phyloP scores from a whole-genome alignment of 2,113 vertebrate genomes.

The Brienomyrus longianalis region DNA sequence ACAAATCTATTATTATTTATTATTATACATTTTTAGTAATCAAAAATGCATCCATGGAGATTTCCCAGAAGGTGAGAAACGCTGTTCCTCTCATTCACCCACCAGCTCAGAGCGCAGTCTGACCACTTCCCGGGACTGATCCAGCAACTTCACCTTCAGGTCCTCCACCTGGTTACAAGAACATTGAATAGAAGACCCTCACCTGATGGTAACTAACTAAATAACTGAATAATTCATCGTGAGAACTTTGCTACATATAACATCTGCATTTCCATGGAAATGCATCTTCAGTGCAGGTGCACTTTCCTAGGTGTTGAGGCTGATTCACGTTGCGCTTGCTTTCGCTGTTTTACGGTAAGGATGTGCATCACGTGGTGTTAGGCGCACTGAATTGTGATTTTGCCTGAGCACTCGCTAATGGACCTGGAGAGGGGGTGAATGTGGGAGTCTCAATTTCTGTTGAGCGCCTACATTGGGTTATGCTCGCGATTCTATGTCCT shows the following conservation, averaged over 20 bases:
- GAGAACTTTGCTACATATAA: background rate
- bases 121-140: slow-evolving; percentile 78
- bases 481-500: no score
- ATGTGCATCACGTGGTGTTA: no score
- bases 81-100: slow-evolving; percentile 34
- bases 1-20: background rate
- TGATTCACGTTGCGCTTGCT: no score
- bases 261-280: background rate
- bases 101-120: slow-evolving; percentile 78
- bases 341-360: no score
- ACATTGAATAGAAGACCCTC: background rate
- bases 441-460: no score
- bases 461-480: no score
- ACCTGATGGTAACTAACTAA: background rate
- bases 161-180: slow-evolving; percentile 65
- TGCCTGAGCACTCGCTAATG: no score
- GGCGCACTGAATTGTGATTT: no score
- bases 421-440: no score
- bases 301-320: background rate
- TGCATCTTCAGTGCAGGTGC: background rate
- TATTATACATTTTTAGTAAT: background rate
- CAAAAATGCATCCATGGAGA: background rate
- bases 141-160: slow-evolving; percentile 74
- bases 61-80: background rate
- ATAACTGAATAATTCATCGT: background rate